These are phyloP conservation scores for Sinohyriopsis cumingii DNA, from an alignment of 2,888 invertebrate species.

Conservation along the genomic window DNA sequence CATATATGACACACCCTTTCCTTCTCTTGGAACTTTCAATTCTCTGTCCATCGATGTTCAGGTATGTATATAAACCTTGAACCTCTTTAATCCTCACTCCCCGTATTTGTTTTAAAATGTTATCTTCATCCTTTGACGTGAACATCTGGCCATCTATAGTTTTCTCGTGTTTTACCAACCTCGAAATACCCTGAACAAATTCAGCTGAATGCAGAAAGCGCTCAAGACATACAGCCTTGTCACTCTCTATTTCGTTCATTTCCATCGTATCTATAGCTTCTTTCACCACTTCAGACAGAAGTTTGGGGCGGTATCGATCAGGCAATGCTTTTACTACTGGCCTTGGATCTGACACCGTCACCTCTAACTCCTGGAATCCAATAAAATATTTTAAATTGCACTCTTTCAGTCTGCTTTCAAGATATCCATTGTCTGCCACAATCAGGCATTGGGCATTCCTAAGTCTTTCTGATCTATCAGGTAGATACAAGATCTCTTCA, in stretches of 20 bases:
- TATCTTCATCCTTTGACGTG: no score
- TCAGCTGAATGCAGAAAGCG: conserved; percentile 7
- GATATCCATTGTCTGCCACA: not conserved
- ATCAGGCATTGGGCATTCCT: not conserved
- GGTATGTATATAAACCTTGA: no score
- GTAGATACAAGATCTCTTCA: conserved; percentile 3
- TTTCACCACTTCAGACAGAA: conserved; percentile 4
- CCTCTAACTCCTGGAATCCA: no score
- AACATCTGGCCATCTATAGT: not conserved
- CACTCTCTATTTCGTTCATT: not conserved
- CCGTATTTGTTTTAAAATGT: no score
- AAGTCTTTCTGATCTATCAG: conserved; percentile 4
- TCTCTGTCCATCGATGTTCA: no score
- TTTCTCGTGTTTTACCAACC: conserved; percentile 7
- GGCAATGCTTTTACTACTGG: not conserved
- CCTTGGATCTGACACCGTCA: no score
- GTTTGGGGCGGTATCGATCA: not conserved
- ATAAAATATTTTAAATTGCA: not conserved
- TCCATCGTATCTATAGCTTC: not conserved
- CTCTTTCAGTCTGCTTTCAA: conserved; percentile 1
- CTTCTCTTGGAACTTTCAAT: no score
- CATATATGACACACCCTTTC: no score
- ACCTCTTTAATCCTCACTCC: no score
- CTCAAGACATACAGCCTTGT: not conserved
- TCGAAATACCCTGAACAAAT: conserved; percentile 1